Percentiles rank a stretch among this genome's conserved stretches.
Evolutionary conservation across 1,140 invertebrate genomes (phyloP).

Genomic region (Papilio helenus): DNA sequence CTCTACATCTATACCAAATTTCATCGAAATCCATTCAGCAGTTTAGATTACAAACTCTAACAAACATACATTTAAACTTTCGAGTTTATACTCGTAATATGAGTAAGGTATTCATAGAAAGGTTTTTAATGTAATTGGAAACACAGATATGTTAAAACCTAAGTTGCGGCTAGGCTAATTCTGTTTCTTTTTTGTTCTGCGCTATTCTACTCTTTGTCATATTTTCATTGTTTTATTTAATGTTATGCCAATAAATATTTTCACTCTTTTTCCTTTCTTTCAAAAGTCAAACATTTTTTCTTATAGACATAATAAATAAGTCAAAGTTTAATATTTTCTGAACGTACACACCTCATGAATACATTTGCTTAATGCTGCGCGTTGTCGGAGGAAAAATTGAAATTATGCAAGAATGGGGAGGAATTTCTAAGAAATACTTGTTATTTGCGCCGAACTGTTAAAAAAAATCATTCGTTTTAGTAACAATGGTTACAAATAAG

Average conservation of each 20-base stretch:
- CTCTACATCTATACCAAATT: too few species aligned
- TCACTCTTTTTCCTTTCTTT: not conserved
- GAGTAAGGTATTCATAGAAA: too few species aligned
- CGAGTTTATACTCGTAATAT: too few species aligned
- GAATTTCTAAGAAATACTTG: constrained; percentile 30
- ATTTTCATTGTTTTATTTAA: not conserved
- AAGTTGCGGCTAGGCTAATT: too few species aligned
- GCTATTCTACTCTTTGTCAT: too few species aligned
- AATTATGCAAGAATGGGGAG: constrained; percentile 33
- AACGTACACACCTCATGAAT: constrained; percentile 39
- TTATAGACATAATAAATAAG: constrained; percentile 27
- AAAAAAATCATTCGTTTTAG: not conserved
- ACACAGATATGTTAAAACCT: too few species aligned
- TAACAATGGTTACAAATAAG: too few species aligned
- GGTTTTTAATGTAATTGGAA: too few species aligned
- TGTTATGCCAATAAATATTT: not conserved
- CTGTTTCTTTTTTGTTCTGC: too few species aligned
- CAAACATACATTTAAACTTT: too few species aligned
- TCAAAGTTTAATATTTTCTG: constrained; percentile 39
- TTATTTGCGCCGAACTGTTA: not conserved
- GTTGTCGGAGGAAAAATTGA: constrained; percentile 35
- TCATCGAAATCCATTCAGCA: too few species aligned
- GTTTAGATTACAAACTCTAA: too few species aligned
- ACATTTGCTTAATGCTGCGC: constrained; percentile 38
- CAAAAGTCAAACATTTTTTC: not conserved